These are phyloP conservation scores for Tragopan temminckii DNA, from an alignment of 2,797 vertebrate species.

Conservation along the genomic window DNA sequence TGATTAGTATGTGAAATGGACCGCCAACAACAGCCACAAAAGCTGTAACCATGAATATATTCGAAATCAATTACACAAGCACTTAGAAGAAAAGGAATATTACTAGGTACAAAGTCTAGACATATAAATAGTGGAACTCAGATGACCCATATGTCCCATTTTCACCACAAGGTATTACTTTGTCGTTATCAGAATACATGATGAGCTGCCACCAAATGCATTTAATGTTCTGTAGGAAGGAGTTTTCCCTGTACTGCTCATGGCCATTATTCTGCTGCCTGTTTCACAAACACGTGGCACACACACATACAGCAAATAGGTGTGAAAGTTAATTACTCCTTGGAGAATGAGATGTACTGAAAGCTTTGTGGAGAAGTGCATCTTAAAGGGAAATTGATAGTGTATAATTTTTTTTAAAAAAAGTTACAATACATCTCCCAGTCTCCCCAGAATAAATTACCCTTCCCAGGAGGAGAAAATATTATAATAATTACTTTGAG, in stretches of 20 bases:
- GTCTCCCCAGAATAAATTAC: background rate
- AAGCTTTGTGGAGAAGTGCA: background rate
- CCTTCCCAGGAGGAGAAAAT: background rate
- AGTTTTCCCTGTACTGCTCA: background rate
- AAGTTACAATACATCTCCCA: background rate
- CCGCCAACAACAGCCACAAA: background rate
- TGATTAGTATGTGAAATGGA: background rate
- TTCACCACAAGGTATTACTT: background rate
- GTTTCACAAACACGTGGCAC: background rate
- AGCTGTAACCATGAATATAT: background rate
- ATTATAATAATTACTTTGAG: background rate
- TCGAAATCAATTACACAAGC: background rate
- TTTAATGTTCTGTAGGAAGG: background rate
- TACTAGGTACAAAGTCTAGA: background rate
- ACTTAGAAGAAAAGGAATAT: background rate
- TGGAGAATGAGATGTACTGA: background rate
- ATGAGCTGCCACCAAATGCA: background rate
- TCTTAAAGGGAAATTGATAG: background rate
- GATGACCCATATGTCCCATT: background rate
- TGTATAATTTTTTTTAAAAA: background rate
- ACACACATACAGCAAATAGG: background rate
- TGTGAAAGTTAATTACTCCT: background rate
- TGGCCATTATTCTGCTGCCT: background rate
- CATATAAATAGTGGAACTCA: background rate
- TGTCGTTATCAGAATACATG: rapidly evolving